Conservation (phyloP, 2,113 vertebrate genomes). For the Corythaeola cristata region DNA sequence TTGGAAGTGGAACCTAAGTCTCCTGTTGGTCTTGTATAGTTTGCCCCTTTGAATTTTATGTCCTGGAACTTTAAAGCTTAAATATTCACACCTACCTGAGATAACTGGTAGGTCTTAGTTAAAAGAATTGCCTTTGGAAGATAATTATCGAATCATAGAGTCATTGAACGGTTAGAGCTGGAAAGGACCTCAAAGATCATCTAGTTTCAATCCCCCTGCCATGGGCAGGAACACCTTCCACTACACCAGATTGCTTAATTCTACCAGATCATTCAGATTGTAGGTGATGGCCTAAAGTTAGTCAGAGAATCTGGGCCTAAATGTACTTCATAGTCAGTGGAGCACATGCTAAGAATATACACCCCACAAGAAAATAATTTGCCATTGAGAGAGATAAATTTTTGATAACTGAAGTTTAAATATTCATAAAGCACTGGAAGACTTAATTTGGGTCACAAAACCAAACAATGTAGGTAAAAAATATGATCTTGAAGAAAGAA, state of each 20-base stretch:
- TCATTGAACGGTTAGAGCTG: no score
- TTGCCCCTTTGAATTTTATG: not conserved
- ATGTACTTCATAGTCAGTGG: not conserved
- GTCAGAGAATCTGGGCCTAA: not conserved
- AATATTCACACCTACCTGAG: not conserved
- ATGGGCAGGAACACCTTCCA: no score
- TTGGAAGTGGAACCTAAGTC: not conserved
- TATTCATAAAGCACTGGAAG: not conserved
- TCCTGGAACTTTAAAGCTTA: not conserved
- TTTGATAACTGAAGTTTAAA: not conserved
- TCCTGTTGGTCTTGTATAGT: not conserved
- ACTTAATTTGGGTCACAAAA: not conserved
- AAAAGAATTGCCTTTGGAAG: not conserved
- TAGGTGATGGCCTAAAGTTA: not conserved
- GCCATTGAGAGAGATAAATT: not conserved
- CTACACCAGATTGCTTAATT: not conserved
- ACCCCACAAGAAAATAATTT: not conserved
- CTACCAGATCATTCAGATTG: not conserved
- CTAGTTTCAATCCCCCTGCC: no score
- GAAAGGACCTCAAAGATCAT: no score
- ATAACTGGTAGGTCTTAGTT: not conserved
- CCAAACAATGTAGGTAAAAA: not conserved
- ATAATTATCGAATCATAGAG: no score
- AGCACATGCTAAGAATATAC: not conserved
- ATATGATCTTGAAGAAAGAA: not conserved